phyloP scores from a whole-genome alignment of 2,113 vertebrate genomes.

The Zosterops pallidus region DNA sequence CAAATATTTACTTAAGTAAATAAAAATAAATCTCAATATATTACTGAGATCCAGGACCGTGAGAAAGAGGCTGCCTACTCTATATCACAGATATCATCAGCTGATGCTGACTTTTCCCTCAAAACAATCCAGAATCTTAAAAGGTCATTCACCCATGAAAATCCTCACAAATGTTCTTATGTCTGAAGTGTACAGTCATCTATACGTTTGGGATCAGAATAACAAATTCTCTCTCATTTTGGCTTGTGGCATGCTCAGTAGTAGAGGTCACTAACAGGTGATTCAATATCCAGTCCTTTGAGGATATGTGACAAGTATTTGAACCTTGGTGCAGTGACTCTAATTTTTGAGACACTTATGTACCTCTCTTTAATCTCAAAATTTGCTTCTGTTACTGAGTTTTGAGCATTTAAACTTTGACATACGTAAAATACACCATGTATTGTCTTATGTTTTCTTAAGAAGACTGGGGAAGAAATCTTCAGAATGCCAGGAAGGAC shows the following conservation, averaged over 20 bases:
- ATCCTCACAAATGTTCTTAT: background rate
- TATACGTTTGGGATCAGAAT: background rate
- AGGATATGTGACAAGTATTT: background rate
- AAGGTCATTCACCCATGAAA: background rate
- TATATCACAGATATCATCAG: background rate
- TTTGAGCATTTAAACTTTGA: background rate
- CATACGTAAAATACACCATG: background rate
- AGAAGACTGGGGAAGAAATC: background rate
- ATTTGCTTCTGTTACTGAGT: background rate
- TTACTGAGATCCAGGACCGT: background rate
- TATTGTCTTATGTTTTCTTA: background rate
- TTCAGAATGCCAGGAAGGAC: background rate
- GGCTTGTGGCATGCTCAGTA: background rate
- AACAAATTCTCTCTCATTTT: background rate
- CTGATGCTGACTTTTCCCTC: background rate
- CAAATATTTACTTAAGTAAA: background rate
- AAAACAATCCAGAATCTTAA: background rate
- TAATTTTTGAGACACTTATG: background rate
- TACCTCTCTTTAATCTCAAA: background rate
- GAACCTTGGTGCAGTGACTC: background rate
- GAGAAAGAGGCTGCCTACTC: conserved; percentile 19
- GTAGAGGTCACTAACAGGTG: background rate
- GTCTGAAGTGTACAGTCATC: background rate
- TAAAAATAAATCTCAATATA: background rate
- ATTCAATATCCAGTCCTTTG: background rate